Conservation (phyloP, 2,113 vertebrate genomes). For the Pandion haliaetus region DNA sequence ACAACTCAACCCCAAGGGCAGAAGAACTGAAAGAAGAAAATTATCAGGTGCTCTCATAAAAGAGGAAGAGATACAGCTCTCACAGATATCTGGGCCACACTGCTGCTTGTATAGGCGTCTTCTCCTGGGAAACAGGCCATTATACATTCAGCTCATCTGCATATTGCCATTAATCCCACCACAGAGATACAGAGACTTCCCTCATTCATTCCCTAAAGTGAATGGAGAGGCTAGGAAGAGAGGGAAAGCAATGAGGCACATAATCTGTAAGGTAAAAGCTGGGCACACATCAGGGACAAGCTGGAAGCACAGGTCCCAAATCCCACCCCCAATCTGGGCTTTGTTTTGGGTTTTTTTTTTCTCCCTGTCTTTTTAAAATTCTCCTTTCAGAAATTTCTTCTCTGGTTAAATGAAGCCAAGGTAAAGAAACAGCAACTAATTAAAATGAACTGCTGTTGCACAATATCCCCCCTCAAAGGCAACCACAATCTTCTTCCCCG, state of each 20-base stretch:
- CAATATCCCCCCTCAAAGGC: background rate
- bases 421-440: slow-evolving; percentile 4
- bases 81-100: background rate
- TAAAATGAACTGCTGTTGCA: background rate
- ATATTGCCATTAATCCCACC: background rate
- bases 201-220: background rate
- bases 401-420: background rate
- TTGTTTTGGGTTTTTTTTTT: background rate
- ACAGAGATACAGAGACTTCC: background rate
- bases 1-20: background rate
- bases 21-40: background rate
- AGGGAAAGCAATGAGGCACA: background rate
- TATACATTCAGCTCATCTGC: background rate
- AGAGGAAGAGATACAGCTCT: background rate
- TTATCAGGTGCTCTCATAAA: background rate
- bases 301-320: background rate
- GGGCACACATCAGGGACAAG: background rate
- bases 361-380: background rate
- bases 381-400: background rate
- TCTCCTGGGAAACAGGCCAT: background rate
- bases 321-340: background rate
- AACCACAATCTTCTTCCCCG: background rate
- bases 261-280: background rate
- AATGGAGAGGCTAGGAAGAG: background rate
- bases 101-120: background rate